A percentile compares a stretch with the other conserved stretches of the same genome.
Conservation (phyloP, 1,140 invertebrate species). For the Centruroides sculpturatus region DNA sequence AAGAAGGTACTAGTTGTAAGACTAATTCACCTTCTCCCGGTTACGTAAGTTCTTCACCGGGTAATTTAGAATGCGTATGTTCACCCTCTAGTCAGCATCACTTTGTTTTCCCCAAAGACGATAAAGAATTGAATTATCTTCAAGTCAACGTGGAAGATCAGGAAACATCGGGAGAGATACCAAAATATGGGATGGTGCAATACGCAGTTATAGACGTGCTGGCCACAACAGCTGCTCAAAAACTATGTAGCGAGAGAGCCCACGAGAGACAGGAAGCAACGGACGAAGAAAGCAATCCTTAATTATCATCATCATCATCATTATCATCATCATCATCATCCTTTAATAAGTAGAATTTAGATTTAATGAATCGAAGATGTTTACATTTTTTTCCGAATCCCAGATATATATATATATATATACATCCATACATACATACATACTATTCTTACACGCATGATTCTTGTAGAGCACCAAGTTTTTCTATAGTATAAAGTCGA, state of each 20-base stretch:
- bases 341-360: too few relatives aligned
- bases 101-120: slow-evolving; percentile 12
- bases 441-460: too few relatives aligned
- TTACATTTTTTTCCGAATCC: too few relatives aligned
- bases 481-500: too few relatives aligned
- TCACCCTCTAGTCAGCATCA: slow-evolving; percentile 6
- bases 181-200: slow-evolving; percentile 8
- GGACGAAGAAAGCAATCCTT: too few relatives aligned
- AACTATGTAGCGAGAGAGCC: slow-evolving; percentile 12
- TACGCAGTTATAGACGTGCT: slow-evolving; percentile 15
- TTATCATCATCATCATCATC: too few relatives aligned
- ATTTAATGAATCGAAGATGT: too few relatives aligned
- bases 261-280: slow-evolving; percentile 4
- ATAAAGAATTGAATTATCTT: slow-evolving; percentile 14
- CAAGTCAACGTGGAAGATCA: slow-evolving; percentile 10
- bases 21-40: slow-evolving; percentile 12
- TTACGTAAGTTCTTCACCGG: slow-evolving; percentile 14
- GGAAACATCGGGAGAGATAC: slow-evolving; percentile 8
- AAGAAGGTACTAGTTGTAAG: neutral
- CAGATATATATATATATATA: too few relatives aligned
- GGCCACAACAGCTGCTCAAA: slow-evolving; percentile 11
- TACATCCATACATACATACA: too few relatives aligned
- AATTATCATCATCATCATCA: too few relatives aligned
- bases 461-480: too few relatives aligned
- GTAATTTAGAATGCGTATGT: slow-evolving; percentile 1